phyloP scores from a whole-genome alignment of 2,113 vertebrate species.

The Tursiops truncatus region DNA sequence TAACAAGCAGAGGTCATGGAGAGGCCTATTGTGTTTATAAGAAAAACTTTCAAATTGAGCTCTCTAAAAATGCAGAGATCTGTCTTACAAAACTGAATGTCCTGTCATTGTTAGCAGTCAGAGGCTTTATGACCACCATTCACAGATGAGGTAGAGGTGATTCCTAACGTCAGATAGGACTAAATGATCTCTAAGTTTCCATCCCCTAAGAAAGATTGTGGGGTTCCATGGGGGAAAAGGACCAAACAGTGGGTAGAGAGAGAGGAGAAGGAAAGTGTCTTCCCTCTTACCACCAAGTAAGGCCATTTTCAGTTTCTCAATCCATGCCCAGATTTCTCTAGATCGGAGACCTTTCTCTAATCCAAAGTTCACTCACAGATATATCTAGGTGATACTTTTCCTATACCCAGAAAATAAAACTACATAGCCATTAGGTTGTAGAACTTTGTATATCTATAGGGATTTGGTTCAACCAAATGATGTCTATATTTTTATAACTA shows the following conservation, averaged over 20 bases:
- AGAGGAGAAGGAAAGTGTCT: neutral
- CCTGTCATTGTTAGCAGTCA: neutral
- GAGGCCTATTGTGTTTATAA: neutral
- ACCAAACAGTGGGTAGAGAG: neutral
- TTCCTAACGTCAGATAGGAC: neutral
- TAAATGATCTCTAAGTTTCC: neutral
- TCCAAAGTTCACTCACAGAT: conserved; percentile 11
- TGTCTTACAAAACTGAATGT: neutral
- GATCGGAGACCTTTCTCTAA: neutral
- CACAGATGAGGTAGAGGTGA: neutral
- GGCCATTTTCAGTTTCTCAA: neutral
- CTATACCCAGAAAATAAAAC: neutral
- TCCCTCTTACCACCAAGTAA: neutral
- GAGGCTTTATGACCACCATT: neutral
- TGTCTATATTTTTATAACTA: neutral
- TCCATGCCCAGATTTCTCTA: neutral
- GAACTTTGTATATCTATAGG: neutral
- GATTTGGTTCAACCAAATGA: neutral
- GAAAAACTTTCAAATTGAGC: neutral
- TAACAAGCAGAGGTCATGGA: neutral
- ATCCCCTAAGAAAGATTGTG: neutral
- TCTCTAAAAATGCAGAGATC: neutral
- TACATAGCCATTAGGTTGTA: neutral
- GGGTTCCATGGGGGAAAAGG: neutral
- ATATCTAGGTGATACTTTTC: neutral